These are phyloP conservation scores for Cosmia trapezina DNA, from an alignment of 2,888 invertebrate species.

Conservation along the genomic window DNA sequence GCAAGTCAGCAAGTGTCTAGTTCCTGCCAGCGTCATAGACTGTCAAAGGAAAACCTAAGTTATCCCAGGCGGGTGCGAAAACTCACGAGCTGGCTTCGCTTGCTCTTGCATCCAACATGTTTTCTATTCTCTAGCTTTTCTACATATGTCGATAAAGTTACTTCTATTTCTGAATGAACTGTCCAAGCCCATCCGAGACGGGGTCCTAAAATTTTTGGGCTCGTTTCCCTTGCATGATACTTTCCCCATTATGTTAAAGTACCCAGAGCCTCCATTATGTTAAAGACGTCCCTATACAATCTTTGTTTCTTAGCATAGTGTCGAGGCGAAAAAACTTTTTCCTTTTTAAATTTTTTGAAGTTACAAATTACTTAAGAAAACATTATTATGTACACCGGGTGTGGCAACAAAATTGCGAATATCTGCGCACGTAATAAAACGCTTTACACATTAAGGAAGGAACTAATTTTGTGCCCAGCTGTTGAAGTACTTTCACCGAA, in stretches of 20 bases:
- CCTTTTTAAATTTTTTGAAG: constrained; percentile 22
- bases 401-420: constrained; percentile 49
- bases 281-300: not conserved
- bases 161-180: not conserved
- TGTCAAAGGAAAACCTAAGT: too few species aligned
- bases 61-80: too few species aligned
- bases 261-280: too few species aligned
- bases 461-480: constrained; percentile 47
- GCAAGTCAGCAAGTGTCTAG: too few species aligned
- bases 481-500: constrained; percentile 25
- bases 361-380: constrained; percentile 36
- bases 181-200: not conserved
- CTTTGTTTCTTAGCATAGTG: not conserved
- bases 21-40: too few species aligned
- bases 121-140: not conserved
- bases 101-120: too few species aligned
- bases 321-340: constrained; percentile 10
- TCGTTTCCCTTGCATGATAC: not conserved
- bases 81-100: too few species aligned
- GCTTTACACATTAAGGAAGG: constrained; percentile 48
- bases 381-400: constrained; percentile 49
- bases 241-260: not conserved
- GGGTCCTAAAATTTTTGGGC: not conserved
- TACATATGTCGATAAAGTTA: not conserved
- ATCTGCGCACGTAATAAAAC: constrained; percentile 47